Evolutionary conservation across 2,888 invertebrate genomes (phyloP).

Genomic region (Hypolimnas misippus): DNA sequence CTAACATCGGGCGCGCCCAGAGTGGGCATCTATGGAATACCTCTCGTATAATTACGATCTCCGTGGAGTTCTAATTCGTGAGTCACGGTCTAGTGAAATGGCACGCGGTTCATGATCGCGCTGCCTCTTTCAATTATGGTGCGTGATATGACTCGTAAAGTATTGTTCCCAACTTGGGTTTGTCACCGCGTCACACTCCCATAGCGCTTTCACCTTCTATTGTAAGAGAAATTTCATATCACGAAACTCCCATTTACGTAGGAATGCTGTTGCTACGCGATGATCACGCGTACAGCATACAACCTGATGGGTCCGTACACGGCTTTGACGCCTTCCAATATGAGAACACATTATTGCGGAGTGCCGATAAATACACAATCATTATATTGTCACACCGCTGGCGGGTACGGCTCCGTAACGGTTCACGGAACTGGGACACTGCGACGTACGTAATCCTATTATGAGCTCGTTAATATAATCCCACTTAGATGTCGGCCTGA

Average conservation of each 20-base stretch:
- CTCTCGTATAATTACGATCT: slow-evolving; percentile 77
- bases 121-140: slow-evolving; percentile 72
- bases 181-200: slow-evolving; percentile 58
- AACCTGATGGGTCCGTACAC: slow-evolving; percentile 59
- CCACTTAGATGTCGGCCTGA: slow-evolving; percentile 61
- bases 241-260: slow-evolving; percentile 29
- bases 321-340: slow-evolving; percentile 57
- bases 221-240: slow-evolving; percentile 45
- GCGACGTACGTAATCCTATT: slow-evolving; percentile 78
- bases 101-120: slow-evolving; percentile 69
- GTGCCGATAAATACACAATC: slow-evolving; percentile 70
- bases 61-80: slow-evolving; percentile 80
- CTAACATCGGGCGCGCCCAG: slow-evolving; percentile 53
- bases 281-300: slow-evolving; percentile 38
- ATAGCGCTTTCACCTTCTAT: slow-evolving; percentile 65
- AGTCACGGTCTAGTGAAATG: slow-evolving; percentile 80
- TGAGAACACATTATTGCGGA: slow-evolving; percentile 53
- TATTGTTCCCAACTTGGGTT: slow-evolving; percentile 58
- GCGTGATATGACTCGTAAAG: slow-evolving; percentile 73
- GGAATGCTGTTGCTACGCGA: slow-evolving; percentile 21
- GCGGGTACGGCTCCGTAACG: slow-evolving; percentile 72
- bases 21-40: slow-evolving; percentile 76
- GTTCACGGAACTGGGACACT: slow-evolving; percentile 73
- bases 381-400: slow-evolving; percentile 75
- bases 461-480: slow-evolving; percentile 79